Percentiles rank a stretch among this genome's conserved stretches.
phyloP scores from a whole-genome alignment of 2,113 vertebrate species.

The Bos javanicus region DNA sequence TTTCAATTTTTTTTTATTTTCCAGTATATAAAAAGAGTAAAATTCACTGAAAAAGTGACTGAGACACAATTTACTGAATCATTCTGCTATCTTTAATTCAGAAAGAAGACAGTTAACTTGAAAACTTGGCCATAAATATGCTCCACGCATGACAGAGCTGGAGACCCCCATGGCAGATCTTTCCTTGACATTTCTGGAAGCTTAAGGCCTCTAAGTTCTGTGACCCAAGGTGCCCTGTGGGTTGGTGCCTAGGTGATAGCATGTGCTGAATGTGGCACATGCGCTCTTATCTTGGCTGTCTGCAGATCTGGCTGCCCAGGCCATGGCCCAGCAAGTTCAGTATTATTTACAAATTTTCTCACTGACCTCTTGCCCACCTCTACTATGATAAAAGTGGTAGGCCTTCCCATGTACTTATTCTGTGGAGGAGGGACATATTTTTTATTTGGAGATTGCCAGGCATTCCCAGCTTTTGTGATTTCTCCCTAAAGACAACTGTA shows the following conservation, averaged over 20 bases:
- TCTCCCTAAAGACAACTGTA: background rate
- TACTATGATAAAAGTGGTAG: background rate
- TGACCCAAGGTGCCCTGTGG: background rate
- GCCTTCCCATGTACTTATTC: background rate
- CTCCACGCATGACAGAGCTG: background rate
- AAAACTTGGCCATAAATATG: background rate
- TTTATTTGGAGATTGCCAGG: background rate
- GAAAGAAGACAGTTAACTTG: background rate
- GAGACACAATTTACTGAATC: background rate
- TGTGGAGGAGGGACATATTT: background rate
- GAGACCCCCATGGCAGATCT: background rate
- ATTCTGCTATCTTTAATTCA: constrained; percentile 4
- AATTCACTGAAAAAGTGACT: background rate
- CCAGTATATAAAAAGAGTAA: background rate
- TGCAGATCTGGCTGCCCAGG: background rate
- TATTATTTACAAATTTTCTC: background rate
- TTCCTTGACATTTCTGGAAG: background rate
- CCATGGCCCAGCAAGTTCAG: background rate
- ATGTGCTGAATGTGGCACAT: too few relatives aligned
- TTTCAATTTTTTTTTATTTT: constrained; percentile 7
- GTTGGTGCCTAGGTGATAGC: background rate
- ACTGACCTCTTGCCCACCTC: background rate
- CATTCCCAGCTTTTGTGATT: background rate
- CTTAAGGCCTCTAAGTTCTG: background rate
- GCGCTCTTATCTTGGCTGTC: background rate